A percentile compares a stretch with the other conserved stretches of the same genome.
Evolutionary conservation across 2,113 vertebrate genomes (phyloP).

Genomic region (Mellivora capensis): DNA sequence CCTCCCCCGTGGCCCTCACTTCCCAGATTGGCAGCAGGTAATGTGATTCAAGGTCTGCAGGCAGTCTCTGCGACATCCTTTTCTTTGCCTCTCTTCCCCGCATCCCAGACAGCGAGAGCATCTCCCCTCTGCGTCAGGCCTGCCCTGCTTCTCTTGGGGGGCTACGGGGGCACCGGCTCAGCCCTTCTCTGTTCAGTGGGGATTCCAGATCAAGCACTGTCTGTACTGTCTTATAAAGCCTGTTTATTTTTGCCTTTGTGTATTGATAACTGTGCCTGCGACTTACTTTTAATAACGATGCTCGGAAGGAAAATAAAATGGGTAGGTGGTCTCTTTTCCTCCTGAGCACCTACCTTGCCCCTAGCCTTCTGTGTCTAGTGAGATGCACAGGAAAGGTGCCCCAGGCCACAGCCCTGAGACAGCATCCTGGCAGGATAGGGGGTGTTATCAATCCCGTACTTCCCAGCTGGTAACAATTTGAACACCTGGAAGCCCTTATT

Average conservation of each 20-base stretch:
- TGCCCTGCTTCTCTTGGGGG: too few relatives aligned
- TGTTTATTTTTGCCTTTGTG: background rate
- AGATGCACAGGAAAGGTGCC: background rate
- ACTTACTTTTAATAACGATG: background rate
- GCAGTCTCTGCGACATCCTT: fast-evolving
- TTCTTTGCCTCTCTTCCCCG: background rate
- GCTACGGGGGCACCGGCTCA: too few relatives aligned
- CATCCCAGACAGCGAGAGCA: background rate
- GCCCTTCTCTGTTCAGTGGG: fast-evolving
- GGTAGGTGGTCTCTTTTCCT: background rate
- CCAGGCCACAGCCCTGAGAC: background rate
- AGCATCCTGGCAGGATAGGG: background rate
- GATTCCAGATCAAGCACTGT: background rate
- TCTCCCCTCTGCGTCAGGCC: fast-evolving
- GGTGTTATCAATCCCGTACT: background rate
- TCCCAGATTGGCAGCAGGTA: background rate
- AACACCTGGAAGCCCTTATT: background rate
- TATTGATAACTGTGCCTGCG: background rate
- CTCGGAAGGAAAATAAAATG: background rate
- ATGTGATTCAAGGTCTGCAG: background rate
- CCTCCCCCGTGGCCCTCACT: too few relatives aligned
- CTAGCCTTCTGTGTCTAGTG: background rate
- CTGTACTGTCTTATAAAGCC: background rate
- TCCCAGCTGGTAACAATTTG: background rate
- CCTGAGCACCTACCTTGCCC: background rate